Evolutionary conservation across 2,888 invertebrate genomes (phyloP), one percentile per base, ranked within the genome.

Genomic region (Theretra japonica): DNA sequence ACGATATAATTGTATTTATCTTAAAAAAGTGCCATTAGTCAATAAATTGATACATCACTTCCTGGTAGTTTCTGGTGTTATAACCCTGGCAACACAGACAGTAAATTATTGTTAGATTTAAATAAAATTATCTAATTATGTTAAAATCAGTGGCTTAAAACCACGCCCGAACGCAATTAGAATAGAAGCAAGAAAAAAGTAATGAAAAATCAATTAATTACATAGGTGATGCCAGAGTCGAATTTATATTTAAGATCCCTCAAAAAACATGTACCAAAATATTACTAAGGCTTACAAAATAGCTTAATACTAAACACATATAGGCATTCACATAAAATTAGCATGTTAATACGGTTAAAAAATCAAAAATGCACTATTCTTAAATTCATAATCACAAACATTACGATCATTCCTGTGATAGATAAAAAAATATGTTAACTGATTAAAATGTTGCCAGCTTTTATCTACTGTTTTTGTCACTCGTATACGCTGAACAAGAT

Each of bases 281-380:
- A 81, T 86, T 86, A 89, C 89, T 71, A 72, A 60, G 59, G 41
- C 75, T 75, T 77, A 79, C 77, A 81, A 62, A 80, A 82, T 79
- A 79, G 85, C 76, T 82, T 78, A 82, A 75, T 80, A 84, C 84
- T 79, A 83, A 80, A 84, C 84, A 87, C 86, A 85, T 80, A 82
- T 83, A 84, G 78, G 86, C 89, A 92, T 90, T 89, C 87, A 90
- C 82, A 88, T 83, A 84, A 85, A 86, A 91, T 90, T 90, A 89
- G 86, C 80, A 92, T 93, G 93, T 94, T 94, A 94, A 91, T 92
- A 87, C 78, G 86, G 94, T 94, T 94, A 94, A 94, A 94, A 94
- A 94, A 94, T 93, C 89, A 91, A 92, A 91, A 91, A 90, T 91
- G 92, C 92, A 89, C 84, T 87, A 83, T 82, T 80, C 84, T 79